Percentiles rank a stretch among this genome's conserved stretches.
Evolutionary conservation across 2,113 vertebrate genomes (phyloP).

Genomic region (Donacobius atricapilla): DNA sequence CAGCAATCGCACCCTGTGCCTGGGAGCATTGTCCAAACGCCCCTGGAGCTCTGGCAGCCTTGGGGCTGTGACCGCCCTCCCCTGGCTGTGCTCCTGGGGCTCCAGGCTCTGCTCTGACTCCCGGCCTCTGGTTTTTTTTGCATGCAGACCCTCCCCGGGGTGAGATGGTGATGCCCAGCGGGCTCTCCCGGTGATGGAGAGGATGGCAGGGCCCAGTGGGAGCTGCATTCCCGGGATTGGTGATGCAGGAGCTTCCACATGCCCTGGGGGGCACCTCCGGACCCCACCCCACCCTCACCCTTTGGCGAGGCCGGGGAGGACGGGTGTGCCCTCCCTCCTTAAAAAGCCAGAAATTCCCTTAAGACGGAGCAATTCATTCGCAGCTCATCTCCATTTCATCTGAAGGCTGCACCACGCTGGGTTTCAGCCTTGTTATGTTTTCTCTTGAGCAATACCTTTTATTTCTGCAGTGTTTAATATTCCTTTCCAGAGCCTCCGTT

Average conservation of each 20-base stretch:
- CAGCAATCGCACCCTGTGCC: not conserved
- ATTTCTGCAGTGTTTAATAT: conserved; percentile 41
- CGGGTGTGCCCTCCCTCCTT: not conserved
- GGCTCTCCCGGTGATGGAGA: not conserved
- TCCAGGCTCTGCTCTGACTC: not conserved
- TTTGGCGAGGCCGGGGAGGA: rapidly evolving
- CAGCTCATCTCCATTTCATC: conserved; percentile 82
- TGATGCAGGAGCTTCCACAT: not conserved
- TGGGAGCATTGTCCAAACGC: rapidly evolving
- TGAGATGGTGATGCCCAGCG: not conserved
- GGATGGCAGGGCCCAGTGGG: not conserved
- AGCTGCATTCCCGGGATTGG: rapidly evolving
- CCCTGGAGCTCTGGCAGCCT: not conserved
- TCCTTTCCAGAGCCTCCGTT: not conserved
- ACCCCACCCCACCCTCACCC: not conserved
- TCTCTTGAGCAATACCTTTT: conserved; percentile 67
- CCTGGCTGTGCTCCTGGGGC: not conserved
- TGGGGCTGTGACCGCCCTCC: not conserved
- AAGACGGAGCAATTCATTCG: conserved; percentile 65
- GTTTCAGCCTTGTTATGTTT: conserved; percentile 74
- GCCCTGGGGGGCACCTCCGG: not conserved
- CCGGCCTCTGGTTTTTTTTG: not conserved
- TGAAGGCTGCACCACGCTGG: conserved; percentile 73
- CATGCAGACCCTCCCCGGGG: not conserved
- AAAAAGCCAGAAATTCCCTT: not conserved